A percentile compares a stretch with the other conserved stretches of the same genome.
Conservation (phyloP, 37 sponge, comb jelly and placozoan species). For the Crambe crambe region DNA sequence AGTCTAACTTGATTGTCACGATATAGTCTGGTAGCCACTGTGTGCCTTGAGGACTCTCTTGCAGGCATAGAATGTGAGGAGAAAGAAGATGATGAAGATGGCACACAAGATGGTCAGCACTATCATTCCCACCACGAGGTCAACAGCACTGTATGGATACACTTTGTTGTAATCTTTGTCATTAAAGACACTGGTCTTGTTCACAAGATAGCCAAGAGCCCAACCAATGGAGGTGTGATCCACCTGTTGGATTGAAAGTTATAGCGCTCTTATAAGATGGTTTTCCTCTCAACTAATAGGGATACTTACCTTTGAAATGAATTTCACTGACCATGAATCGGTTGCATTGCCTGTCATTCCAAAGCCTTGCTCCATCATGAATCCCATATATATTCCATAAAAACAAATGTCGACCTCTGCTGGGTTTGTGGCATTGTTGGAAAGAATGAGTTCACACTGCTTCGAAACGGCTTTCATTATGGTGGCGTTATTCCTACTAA, state of each 20-base stretch:
- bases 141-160: conserved; percentile 34
- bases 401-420: no score
- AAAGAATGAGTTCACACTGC: neutral
- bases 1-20: no score
- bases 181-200: conserved; percentile 16
- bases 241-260: neutral
- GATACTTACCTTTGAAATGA: conserved; percentile 19
- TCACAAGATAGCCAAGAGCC: conserved; percentile 71
- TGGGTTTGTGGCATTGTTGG: neutral
- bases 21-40: conserved; percentile 51
- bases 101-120: conserved; percentile 54
- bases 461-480: neutral
- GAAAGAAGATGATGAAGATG: conserved; percentile 63
- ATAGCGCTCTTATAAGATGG: neutral
- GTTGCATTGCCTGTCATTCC: conserved; percentile 28
- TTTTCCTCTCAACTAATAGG: neutral
- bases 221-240: conserved; percentile 31
- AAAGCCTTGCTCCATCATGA: conserved; percentile 39
- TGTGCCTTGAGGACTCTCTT: conserved; percentile 11
- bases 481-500: neutral
- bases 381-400: conserved; percentile 36
- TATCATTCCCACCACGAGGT: conserved; percentile 64
- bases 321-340: conserved; percentile 32
- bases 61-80: conserved; percentile 57
- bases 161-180: neutral